phyloP scores from a whole-genome alignment of 2,888 invertebrate genomes.

The Ptilodon capucinus region DNA sequence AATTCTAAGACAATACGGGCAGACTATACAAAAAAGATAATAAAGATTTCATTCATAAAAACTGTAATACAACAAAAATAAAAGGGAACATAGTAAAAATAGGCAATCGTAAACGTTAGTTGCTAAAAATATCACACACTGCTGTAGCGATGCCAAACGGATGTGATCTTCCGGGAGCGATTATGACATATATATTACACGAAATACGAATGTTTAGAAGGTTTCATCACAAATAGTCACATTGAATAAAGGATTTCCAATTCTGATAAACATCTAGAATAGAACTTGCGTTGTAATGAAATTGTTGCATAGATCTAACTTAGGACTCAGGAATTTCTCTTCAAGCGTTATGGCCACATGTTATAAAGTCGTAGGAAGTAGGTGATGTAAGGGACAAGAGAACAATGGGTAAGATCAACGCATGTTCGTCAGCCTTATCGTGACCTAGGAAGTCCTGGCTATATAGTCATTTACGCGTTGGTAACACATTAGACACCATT shows the following conservation, averaged over 20 bases:
- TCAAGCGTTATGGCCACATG: not conserved
- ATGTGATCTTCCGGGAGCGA: slow-evolving; percentile 71
- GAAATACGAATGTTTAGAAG: slow-evolving; percentile 13
- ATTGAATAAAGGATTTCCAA: too few relatives aligned
- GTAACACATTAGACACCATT: not conserved
- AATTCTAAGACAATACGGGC: not conserved
- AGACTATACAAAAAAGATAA: not conserved
- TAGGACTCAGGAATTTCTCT: too few relatives aligned
- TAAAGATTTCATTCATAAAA: slow-evolving; percentile 4
- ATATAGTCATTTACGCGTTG: not conserved
- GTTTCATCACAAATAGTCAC: too few relatives aligned
- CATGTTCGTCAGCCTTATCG: not conserved
- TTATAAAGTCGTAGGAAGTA: not conserved
- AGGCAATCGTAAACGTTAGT: slow-evolving; percentile 45
- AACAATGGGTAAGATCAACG: not conserved
- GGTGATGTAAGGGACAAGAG: not conserved
- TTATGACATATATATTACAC: slow-evolving; percentile 58
- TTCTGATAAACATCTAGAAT: too few relatives aligned
- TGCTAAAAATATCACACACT: slow-evolving; percentile 50
- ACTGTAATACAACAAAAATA: slow-evolving; percentile 38
- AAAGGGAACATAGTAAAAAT: slow-evolving; percentile 38
- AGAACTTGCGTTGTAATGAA: too few relatives aligned
- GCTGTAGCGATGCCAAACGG: slow-evolving; percentile 72
- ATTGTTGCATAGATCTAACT: too few relatives aligned
- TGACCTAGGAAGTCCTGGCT: not conserved